Evolutionary conservation across 2,797 vertebrate genomes (phyloP).

Genomic region (Xiphophorus birchmanni): DNA sequence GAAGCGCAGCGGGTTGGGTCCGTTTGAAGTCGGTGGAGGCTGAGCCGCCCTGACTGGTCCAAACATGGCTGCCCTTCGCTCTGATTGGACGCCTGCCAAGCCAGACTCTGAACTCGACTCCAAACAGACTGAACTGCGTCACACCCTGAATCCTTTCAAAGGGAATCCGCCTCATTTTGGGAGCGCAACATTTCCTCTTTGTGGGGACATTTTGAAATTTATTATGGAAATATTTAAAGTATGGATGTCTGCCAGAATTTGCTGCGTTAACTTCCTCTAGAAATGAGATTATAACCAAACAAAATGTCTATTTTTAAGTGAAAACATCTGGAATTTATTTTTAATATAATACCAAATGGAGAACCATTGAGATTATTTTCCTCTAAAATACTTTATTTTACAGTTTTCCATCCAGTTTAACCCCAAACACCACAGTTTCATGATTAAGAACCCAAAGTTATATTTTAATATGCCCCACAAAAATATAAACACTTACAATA

Average conservation of each 20-base stretch:
- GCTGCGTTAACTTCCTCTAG: background rate
- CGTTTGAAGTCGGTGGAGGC: background rate
- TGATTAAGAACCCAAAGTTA: background rate
- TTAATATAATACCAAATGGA: background rate
- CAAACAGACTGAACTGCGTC: background rate
- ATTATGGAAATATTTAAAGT: background rate
- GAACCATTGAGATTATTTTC: background rate
- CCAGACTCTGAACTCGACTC: conserved; percentile 5
- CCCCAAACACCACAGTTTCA: background rate
- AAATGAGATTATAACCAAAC: conserved; percentile 10
- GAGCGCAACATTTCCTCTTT: background rate
- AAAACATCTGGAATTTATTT: conserved; percentile 1
- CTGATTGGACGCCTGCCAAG: conserved; percentile 28
- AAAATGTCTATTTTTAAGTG: background rate
- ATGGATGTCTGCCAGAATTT: conserved; percentile 15
- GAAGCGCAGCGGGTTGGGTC: background rate
- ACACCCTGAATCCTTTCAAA: background rate
- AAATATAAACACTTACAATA: background rate
- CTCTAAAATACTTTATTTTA: background rate
- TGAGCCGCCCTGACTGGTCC: background rate
- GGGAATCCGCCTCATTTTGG: background rate
- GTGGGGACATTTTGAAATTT: background rate
- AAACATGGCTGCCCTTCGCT: background rate
- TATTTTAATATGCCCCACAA: background rate
- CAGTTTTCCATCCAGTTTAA: background rate